phyloP scores from a whole-genome alignment of 2,888 invertebrate genomes.

The Timema cristinae region DNA sequence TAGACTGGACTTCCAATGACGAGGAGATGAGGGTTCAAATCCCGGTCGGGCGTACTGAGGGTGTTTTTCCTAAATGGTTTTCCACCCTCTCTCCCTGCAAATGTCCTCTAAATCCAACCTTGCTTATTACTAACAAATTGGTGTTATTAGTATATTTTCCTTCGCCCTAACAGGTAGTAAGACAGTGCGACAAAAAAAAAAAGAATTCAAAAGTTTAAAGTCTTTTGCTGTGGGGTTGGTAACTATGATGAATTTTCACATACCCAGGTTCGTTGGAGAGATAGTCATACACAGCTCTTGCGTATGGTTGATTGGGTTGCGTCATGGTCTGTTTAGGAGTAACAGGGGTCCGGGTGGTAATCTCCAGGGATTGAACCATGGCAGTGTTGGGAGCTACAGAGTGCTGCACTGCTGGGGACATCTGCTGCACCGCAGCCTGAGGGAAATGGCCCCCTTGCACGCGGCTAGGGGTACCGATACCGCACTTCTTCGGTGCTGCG shows the following conservation, averaged over 20 bases:
- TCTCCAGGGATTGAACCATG: conserved; percentile 33
- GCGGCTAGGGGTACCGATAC: conserved; percentile 32
- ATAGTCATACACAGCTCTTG: conserved; percentile 83
- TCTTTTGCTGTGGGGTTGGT: no score
- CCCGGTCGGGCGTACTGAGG: no score
- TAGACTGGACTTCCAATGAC: no score
- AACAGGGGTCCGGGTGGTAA: conserved; percentile 37
- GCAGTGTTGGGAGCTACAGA: conserved; percentile 29
- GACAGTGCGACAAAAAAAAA: not conserved
- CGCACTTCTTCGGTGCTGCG: conserved; percentile 46
- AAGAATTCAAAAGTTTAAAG: not conserved
- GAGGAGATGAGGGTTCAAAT: no score
- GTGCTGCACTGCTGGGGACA: conserved; percentile 32
- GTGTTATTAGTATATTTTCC: not conserved
- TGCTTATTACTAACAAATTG: not conserved
- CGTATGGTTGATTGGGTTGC: conserved; percentile 70
- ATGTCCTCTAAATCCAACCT: no score
- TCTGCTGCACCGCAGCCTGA: conserved; percentile 37
- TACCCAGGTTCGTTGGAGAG: conserved; percentile 80
- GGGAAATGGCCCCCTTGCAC: conserved; percentile 35
- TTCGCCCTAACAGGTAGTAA: not conserved
- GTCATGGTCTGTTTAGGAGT: conserved; percentile 42
- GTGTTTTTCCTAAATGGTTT: no score
- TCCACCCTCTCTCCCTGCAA: no score
- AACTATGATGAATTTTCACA: conserved; percentile 33